Evolutionary conservation across 2,888 invertebrate species (phyloP), one percentile per base, ranked within the genome.

Genomic region (Lochmaea capreae): DNA sequence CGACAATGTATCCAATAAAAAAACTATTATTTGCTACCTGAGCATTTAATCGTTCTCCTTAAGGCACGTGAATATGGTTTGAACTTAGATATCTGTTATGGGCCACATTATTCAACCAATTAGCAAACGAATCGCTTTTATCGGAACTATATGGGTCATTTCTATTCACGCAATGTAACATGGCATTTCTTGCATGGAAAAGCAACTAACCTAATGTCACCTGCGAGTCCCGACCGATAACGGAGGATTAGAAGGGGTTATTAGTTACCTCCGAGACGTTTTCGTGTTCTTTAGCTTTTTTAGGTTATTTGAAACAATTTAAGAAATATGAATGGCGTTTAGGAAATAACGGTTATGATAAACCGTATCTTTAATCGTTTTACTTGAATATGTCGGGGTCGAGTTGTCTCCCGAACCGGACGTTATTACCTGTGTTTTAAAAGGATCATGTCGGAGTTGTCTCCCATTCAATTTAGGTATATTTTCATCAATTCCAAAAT

Each of bases 71-170:
- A 43, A 43, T 46, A 12, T 2, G 16, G 52, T 33, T 59, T 59
- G 59, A 59, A 59, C 26, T 59, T 8, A 26, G 12, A 59, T 11
- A 59, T 59, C 59, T 59, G 59, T 33, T 59, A 59, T 59, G 59
- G 26, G 39, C 33, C 39, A 61, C n/a, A 61, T 33, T 61, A 61
- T 61, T 33, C 61, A 26, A 61, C 33, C 33, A 61, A 61, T 61
- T 61, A 61, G 61, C 61, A 39, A 61, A 61, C 39, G 61, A 61
- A 61, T 61, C 61, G 61, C 33, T 39, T 61, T 61, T 61, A 61
- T 61, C 61, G 61, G 39, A 39, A 61, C 33, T 14, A 61, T 61
- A 33, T 61, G 61, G 61, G 61, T 61, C 61, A 61, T 2, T 39
- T 61, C 39, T 14, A 61, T 61, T 61, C 61, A 61, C 61, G 61